Base-by-base conservation (phyloP, 1,140 invertebrate genomes). In the Diabrotica virgifera region DNA sequence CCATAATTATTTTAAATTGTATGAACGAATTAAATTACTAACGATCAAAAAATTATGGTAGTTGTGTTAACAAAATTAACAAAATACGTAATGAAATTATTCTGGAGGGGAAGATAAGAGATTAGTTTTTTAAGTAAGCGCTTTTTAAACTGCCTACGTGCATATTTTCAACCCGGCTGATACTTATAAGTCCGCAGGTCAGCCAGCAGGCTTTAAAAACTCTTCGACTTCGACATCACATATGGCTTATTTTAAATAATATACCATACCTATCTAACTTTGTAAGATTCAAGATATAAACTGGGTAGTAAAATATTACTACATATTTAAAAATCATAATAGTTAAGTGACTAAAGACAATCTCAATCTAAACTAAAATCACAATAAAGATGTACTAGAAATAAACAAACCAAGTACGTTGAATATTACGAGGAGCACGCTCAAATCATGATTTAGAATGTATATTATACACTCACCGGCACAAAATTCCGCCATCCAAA, bases 1-100 rank as follows among this genome's bases (percentile, higher is more conserved):
- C 57, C 38, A 38, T 59, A 38, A 59, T 38, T 36, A 59, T 9
- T 59, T 38, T 59, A 24, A 59, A 59, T 59, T 38, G 57, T 13
- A 11, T 10, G 36, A 11, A 59, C 0, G 12, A 36, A 59, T 59
- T 59, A 59, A 13, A 10, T 38, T 38, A 35, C 36, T 38, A 37
- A 37, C 57, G 57, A 59, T 59, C 57, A 4, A 59, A 13, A 46
- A n/a, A 59, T 59, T 59, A 38, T 13, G 24, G 12, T 36, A 7
- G 35, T 37, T 24, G 36, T 36, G 24, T 12, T 36, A 36, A 46
- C 14, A 59, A 10, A 36, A 36, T 12, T 36, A 36, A 46, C 14
- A 59, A 10, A 36, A 36, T 59, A 5, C 14, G 14, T 6, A 37
- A 59, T 59, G 14, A 59, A 55, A 24, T 55, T 24, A 24, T 24